Conservation (phyloP, 2,888 invertebrate species). For the Hyalella azteca region DNA sequence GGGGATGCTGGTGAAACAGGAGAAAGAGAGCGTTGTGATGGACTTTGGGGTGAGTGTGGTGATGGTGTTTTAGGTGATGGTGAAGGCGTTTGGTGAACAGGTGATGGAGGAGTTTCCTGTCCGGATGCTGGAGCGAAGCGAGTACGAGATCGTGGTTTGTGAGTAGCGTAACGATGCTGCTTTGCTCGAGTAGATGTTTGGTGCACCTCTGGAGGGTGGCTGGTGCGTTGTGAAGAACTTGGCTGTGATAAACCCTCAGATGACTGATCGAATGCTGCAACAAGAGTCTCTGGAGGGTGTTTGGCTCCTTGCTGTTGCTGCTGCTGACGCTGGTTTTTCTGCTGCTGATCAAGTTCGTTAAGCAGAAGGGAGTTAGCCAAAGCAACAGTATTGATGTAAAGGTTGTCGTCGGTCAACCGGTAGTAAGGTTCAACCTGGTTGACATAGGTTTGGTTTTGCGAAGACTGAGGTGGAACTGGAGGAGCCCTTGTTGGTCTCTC, state of each 20-base stretch:
- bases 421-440: constrained; percentile 32
- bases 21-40: constrained; percentile 36
- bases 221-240: background rate
- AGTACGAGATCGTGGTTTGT: constrained; percentile 15
- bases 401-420: constrained; percentile 21
- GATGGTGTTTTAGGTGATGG: constrained; percentile 28
- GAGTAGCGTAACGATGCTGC: constrained; percentile 13
- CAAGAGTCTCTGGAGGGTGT: background rate
- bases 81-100: constrained; percentile 30
- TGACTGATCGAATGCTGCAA: background rate
- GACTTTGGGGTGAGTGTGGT: constrained; percentile 16
- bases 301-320: background rate
- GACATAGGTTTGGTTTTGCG: constrained; percentile 29
- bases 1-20: constrained; percentile 35
- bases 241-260: background rate
- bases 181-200: background rate
- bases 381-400: constrained; percentile 35
- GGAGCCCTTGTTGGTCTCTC: constrained; percentile 17
- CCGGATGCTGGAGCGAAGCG: constrained; percentile 11
- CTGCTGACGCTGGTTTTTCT: constrained; percentile 26
- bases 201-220: background rate
- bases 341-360: constrained; percentile 37
- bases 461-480: constrained; percentile 21
- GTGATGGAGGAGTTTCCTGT: constrained; percentile 30
- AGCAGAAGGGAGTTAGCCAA: constrained; percentile 32